Percentiles rank a stretch among this genome's conserved stretches.
phyloP scores from a whole-genome alignment of 2,888 invertebrate genomes.

The Epirrhoe alternata region DNA sequence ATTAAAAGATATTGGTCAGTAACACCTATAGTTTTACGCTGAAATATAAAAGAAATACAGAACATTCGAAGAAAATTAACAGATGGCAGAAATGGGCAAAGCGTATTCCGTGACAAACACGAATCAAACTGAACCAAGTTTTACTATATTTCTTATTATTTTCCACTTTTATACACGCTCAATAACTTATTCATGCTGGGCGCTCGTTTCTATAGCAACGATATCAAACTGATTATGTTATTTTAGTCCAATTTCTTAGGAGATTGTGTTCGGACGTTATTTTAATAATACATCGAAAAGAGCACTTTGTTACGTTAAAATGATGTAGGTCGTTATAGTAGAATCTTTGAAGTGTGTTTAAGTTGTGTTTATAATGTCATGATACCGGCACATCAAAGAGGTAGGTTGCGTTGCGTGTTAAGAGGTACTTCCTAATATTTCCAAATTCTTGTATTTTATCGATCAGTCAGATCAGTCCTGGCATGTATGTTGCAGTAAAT shows the following conservation, averaged over 20 bases:
- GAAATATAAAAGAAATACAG: not conserved
- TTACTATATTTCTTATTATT: not conserved
- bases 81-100: constrained; percentile 7
- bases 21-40: not conserved
- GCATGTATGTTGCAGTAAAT: no score
- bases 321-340: not conserved
- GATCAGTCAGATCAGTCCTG: not conserved
- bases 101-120: not conserved
- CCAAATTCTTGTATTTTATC: not conserved
- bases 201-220: constrained; percentile 36
- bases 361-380: not conserved
- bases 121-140: constrained; percentile 3
- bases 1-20: not conserved
- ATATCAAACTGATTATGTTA: constrained; percentile 24
- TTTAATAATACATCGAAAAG: constrained; percentile 1
- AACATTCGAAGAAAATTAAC: not conserved
- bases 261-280: constrained; percentile 9
- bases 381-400: not conserved
- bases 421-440: not conserved
- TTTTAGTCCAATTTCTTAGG: constrained; percentile 17
- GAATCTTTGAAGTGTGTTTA: not conserved
- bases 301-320: not conserved
- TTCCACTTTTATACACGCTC: constrained; percentile 10
- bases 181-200: constrained; percentile 17
- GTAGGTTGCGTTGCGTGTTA: not conserved